Conservation (phyloP, 2,113 vertebrate genomes). For the Muscicapa adusta region DNA sequence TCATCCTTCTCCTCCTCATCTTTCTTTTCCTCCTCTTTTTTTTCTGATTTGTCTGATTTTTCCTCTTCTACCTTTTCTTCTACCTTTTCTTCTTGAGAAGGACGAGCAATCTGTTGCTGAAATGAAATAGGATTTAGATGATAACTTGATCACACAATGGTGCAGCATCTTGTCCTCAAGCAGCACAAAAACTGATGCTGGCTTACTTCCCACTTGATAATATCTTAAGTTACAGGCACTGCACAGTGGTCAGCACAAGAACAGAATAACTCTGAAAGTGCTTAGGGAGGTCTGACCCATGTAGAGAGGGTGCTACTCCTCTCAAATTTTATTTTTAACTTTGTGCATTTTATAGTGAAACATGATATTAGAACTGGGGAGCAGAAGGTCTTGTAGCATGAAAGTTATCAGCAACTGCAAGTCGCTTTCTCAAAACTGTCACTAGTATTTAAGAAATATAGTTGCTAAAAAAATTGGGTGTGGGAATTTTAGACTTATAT, state of each 20-base stretch:
- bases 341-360: neutral
- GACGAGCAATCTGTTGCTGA: slow-evolving; percentile 90
- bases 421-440: neutral
- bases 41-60: slow-evolving; percentile 90
- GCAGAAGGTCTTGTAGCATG: neutral
- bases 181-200: neutral
- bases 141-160: neutral
- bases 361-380: neutral
- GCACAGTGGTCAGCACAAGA: too few species aligned
- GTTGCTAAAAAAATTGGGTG: neutral
- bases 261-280: neutral
- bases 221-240: neutral
- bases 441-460: neutral
- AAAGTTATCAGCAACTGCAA: neutral
- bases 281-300: neutral
- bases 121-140: slow-evolving; percentile 41
- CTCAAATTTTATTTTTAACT: slow-evolving; percentile 24
- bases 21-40: slow-evolving; percentile 98
- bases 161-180: neutral
- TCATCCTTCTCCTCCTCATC: slow-evolving; percentile 99
- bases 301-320: neutral
- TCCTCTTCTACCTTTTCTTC: slow-evolving; percentile 96
- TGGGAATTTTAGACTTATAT: neutral
- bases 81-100: slow-evolving; percentile 96
- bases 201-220: neutral